Conservation (phyloP, 1,140 invertebrate species). For the Drosophila arawakana region DNA sequence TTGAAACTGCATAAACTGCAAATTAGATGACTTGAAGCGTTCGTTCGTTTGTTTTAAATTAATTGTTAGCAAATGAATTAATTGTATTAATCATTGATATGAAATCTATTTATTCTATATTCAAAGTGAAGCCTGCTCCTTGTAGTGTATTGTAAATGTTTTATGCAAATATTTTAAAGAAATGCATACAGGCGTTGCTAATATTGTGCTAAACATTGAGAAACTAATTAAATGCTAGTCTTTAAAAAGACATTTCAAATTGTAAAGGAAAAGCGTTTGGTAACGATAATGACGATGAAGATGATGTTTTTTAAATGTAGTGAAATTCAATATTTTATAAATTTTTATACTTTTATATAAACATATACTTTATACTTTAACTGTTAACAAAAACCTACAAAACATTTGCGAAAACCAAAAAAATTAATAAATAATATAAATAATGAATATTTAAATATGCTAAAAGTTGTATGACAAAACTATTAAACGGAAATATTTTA, state of each 20-base stretch:
- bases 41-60: conserved; percentile 52
- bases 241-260: conserved; percentile 59
- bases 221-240: conserved; percentile 78
- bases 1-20: conserved; percentile 63
- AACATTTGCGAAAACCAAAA: conserved; percentile 11
- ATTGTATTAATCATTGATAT: conserved; percentile 62
- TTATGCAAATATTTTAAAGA: conserved; percentile 68
- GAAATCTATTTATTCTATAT: conserved; percentile 54
- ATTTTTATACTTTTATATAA: conserved; percentile 83
- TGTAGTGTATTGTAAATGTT: conserved; percentile 66
- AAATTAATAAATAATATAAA: conserved; percentile 41
- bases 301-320: conserved; percentile 79
- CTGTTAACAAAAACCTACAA: conserved; percentile 64
- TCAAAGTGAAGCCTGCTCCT: conserved; percentile 64
- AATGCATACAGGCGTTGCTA: conserved; percentile 35
- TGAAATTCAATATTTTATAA: conserved; percentile 82
- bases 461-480: conserved; percentile 61
- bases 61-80: conserved; percentile 48
- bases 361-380: conserved; percentile 82
- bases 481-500: conserved; percentile 74
- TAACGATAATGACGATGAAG: conserved; percentile 50
- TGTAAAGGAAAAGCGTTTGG: conserved; percentile 48
- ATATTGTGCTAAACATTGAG: conserved; percentile 67
- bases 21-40: conserved; percentile 64
- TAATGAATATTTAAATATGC: conserved; percentile 63